Percentiles rank a stretch among this genome's conserved stretches.
These are phyloP conservation scores for Sebastes matsubarae DNA, from an alignment of 2,797 vertebrate genomes.

Conservation along the genomic window DNA sequence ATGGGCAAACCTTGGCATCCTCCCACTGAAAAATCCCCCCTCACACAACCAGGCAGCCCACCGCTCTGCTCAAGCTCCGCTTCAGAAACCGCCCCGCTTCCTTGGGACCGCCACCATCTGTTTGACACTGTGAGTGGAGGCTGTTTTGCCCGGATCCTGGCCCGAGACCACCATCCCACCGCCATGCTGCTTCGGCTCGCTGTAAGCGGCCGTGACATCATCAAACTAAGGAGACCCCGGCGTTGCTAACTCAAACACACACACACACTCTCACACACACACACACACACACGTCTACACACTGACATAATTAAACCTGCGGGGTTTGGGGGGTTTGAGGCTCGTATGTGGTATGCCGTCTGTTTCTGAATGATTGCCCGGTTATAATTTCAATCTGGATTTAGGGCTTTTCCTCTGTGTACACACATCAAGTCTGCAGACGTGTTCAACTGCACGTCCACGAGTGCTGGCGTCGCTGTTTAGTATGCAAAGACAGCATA, in stretches of 20 bases:
- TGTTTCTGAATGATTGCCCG: conserved; percentile 42
- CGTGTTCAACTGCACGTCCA: conserved; percentile 2
- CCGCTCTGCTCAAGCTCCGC: conserved; percentile 18
- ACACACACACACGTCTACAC: neutral
- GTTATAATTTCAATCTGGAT: conserved; percentile 41
- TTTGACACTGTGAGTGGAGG: conserved; percentile 46
- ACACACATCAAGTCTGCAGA: conserved; percentile 11
- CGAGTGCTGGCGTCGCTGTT: neutral
- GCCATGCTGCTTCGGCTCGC: neutral
- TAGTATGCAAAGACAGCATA: neutral
- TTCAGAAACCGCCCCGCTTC: conserved; percentile 43
- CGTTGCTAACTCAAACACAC: conserved; percentile 28
- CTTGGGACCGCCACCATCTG: conserved; percentile 68
- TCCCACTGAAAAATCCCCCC: conserved; percentile 19
- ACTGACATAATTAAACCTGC: conserved; percentile 50
- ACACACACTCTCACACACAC: conserved; percentile 3
- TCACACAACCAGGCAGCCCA: conserved; percentile 17
- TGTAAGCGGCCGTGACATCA: conserved; percentile 47
- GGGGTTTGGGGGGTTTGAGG: conserved; percentile 37
- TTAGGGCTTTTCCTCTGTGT: conserved; percentile 25
- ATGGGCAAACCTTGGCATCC: conserved; percentile 41
- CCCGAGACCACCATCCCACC: conserved; percentile 13
- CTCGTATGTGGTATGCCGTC: conserved; percentile 24
- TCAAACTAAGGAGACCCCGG: conserved; percentile 38
- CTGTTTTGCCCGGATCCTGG: neutral